phyloP scores from a whole-genome alignment of 2,113 vertebrate genomes.

The Chelonoidis abingdonii region DNA sequence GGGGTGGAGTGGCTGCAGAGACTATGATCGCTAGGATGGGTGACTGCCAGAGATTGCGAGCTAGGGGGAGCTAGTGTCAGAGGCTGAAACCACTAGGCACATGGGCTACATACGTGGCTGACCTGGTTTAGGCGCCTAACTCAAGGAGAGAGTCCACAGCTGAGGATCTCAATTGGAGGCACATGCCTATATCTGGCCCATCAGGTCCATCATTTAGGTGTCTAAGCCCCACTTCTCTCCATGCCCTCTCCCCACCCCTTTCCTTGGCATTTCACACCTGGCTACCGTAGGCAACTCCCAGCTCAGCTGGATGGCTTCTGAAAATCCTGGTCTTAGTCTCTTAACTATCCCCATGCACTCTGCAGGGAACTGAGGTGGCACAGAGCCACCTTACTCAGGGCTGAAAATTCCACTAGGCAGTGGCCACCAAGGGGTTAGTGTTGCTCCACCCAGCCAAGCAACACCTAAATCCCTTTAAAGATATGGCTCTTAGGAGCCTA shows the following conservation, averaged over 20 bases:
- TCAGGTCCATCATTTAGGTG: neutral
- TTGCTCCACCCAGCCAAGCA: neutral
- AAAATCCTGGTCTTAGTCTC: neutral
- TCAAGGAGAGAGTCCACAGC: neutral
- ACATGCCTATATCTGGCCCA: neutral
- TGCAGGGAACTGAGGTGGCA: neutral
- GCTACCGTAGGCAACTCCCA: neutral
- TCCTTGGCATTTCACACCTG: neutral
- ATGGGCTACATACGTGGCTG: neutral
- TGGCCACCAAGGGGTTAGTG: neutral
- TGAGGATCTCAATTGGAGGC: neutral
- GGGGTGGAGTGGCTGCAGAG: no score
- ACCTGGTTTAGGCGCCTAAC: neutral
- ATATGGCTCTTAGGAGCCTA: neutral
- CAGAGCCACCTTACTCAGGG: neutral
- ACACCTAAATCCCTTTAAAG: neutral
- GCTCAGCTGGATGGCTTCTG: neutral
- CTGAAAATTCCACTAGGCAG: neutral
- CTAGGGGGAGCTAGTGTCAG: no score
- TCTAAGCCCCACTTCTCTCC: neutral
- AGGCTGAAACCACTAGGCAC: no score
- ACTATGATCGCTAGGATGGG: no score
- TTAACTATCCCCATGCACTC: neutral
- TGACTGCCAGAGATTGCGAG: no score
- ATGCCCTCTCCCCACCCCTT: neutral